Evolutionary conservation across 2,113 vertebrate species (phyloP), one percentile per base, ranked within the genome.

Genomic region (Lota lota): DNA sequence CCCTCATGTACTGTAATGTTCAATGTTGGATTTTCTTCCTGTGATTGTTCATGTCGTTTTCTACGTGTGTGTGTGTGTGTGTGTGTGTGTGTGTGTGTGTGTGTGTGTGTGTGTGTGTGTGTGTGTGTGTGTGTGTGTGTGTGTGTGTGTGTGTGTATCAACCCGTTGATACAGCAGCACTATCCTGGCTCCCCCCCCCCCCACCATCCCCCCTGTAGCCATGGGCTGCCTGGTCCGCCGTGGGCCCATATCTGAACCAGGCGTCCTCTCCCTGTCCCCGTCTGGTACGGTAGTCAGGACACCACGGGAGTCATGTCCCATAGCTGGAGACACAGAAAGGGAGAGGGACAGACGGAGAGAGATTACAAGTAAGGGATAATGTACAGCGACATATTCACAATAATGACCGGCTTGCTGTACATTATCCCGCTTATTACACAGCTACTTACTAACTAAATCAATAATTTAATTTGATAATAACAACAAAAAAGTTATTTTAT

Each of bases 241-340:
- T 47, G 40, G 40, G 40, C 10, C 40, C 40, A 1, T 54, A 61
- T n/a, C 53, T 28, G 22, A 59, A 57, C 47, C 33, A 33, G 79
- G 73, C 76, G 75, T 80, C 76, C 63, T 77, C 64, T 12, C 22
- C 22, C 75, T 71, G 28, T 19, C 78, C 66, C 20, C 73, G 16
- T 57, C 61, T 51, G 79, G 75, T 73, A 1, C 75, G 11, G 19
- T 22, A 12, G 84, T 98, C 95, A 99, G 75, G 97, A 98, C 70
- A 99, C 96, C 65, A 99, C 95, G 6, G 96, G 95, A 73, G 92
- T 94, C 96, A 99, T 98, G 88, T 99, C 97, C 97, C 97, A 99
- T 53, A 99, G 51, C 97, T 99, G 93, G 70, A 73, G 79, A 85
- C 5, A 70, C 63, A 87, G 77, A 47, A 8, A 72, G 21, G 74